phyloP scores from a whole-genome alignment of 2,888 invertebrate species.

The Polyommatus icarus region DNA sequence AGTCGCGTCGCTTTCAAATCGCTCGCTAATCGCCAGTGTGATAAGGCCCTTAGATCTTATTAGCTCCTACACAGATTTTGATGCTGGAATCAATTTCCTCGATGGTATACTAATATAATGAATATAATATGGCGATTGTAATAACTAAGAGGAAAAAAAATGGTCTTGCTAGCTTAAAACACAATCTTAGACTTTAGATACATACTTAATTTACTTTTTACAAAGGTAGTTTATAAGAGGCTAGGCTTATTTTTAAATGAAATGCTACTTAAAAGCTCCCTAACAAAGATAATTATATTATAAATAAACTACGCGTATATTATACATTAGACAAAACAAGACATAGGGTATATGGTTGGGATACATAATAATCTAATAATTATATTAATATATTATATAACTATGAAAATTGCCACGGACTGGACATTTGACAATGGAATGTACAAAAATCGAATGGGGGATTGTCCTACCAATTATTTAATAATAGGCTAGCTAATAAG shows the following conservation, averaged over 20 bases:
- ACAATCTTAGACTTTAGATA: too few species aligned
- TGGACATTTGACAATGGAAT: not conserved
- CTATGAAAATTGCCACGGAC: not conserved
- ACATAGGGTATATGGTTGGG: not conserved
- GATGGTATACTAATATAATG: too few species aligned
- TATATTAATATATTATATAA: not conserved
- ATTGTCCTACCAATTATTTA: not conserved
- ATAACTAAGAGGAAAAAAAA: too few species aligned
- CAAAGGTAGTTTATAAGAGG: too few species aligned
- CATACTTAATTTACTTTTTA: too few species aligned
- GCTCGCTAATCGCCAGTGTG: too few species aligned
- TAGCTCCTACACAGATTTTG: not conserved
- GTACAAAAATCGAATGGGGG: not conserved
- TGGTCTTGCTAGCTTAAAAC: too few species aligned
- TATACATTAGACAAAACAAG: not conserved
- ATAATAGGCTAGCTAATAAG: not conserved
- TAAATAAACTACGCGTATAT: not conserved
- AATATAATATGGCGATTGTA: too few species aligned
- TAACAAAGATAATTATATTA: not conserved
- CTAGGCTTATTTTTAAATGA: not conserved
- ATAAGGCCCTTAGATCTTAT: not conserved
- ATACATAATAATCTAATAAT: not conserved
- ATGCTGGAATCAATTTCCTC: not conserved
- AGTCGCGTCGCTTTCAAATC: too few species aligned
- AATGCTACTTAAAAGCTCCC: not conserved